phyloP scores from a whole-genome alignment of 2,888 invertebrate species.

The Xanthostigma xanthostigma region DNA sequence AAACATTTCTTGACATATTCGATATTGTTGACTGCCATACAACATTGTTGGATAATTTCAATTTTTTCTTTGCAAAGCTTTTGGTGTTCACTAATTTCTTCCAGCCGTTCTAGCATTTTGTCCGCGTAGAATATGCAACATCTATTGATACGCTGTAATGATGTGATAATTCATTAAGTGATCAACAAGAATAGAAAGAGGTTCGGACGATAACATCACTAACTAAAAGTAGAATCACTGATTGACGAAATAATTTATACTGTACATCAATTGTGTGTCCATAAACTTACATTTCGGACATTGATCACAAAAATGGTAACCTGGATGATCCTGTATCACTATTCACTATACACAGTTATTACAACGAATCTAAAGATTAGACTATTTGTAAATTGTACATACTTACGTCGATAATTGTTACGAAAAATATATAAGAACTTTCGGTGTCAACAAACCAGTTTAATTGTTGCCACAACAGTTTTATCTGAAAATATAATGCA shows the following conservation, averaged over 20 bases:
- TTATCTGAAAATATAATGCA: constrained; percentile 48
- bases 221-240: too few relatives aligned
- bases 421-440: constrained; percentile 80
- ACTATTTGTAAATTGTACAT: background rate
- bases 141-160: constrained; percentile 70
- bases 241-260: too few relatives aligned
- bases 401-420: constrained; percentile 83
- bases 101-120: constrained; percentile 61
- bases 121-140: constrained; percentile 88
- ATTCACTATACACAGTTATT: too few relatives aligned
- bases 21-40: constrained; percentile 92
- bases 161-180: background rate
- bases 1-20: constrained; percentile 85
- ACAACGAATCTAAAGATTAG: too few relatives aligned
- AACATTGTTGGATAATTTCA: constrained; percentile 76
- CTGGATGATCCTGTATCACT: too few relatives aligned
- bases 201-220: too few relatives aligned
- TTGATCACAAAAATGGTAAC: too few relatives aligned
- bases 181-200: background rate
- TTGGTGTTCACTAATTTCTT: constrained; percentile 42
- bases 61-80: constrained; percentile 56
- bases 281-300: too few relatives aligned
- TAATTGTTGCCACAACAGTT: constrained; percentile 92
- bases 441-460: constrained; percentile 83
- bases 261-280: too few relatives aligned